These are phyloP conservation scores for Ganaspis brasiliensis DNA, from an alignment of 2,888 invertebrate genomes.

Conservation along the genomic window DNA sequence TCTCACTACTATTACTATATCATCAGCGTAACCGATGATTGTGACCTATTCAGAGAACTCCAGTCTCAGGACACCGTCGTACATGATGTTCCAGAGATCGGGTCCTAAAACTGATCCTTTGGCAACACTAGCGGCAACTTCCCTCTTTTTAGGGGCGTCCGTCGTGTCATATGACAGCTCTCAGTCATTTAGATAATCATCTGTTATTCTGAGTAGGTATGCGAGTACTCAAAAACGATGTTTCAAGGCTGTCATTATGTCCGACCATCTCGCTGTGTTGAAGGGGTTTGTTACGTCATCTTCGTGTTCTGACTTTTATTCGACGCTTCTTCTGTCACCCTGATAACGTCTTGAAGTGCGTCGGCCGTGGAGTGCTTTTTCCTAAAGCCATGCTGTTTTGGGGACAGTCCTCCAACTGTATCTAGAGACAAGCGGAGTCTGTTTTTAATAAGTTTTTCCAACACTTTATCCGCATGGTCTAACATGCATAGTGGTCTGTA, in stretches of 20 bases:
- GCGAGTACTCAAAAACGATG: constrained; percentile 55
- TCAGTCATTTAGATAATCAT: constrained; percentile 54
- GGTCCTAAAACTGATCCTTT: constrained; percentile 45
- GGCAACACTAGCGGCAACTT: constrained; percentile 36
- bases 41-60: constrained; percentile 51
- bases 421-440: constrained; percentile 59
- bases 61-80: constrained; percentile 41
- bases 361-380: constrained; percentile 56
- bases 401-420: constrained; percentile 41
- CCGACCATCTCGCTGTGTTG: constrained; percentile 55
- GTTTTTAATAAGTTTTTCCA: constrained; percentile 64
- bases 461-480: constrained; percentile 64
- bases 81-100: constrained; percentile 45
- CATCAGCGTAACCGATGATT: constrained; percentile 57
- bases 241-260: constrained; percentile 55
- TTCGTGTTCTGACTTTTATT: neutral
- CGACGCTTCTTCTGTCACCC: neutral
- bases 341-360: constrained; percentile 51
- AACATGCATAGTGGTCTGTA: constrained; percentile 67
- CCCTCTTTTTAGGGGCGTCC: neutral
- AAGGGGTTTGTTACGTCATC: constrained; percentile 50
- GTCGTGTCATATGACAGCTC: constrained; percentile 50
- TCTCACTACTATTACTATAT: constrained; percentile 50
- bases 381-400: constrained; percentile 51
- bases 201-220: constrained; percentile 53